These are phyloP conservation scores for Cylas formicarius DNA, from an alignment of 1,140 invertebrate genomes.

Conservation along the genomic window DNA sequence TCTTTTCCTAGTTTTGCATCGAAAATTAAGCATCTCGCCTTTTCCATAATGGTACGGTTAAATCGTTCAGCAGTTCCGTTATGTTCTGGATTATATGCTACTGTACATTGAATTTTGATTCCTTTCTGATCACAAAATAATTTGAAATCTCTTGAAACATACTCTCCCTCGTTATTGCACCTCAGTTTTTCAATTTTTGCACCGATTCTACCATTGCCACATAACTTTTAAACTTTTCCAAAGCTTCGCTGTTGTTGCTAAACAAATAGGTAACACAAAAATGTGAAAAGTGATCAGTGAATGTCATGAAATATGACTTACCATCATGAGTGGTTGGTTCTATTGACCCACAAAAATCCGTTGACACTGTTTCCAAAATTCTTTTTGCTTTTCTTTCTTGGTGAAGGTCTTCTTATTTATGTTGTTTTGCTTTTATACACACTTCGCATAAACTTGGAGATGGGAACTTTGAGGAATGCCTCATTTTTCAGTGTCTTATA, in stretches of 20 bases:
- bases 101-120: constrained; percentile 22
- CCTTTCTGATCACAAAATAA: constrained; percentile 28
- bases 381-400: constrained; percentile 13
- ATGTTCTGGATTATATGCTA: constrained; percentile 38
- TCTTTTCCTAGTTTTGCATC: constrained; percentile 33
- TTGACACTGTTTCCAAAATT: constrained; percentile 35
- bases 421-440: constrained; percentile 22
- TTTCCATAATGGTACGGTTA: constrained; percentile 41
- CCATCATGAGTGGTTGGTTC: constrained; percentile 30
- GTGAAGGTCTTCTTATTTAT: constrained; percentile 18
- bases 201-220: constrained; percentile 26
- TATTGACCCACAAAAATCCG: constrained; percentile 40
- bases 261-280: constrained; percentile 36
- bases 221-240: constrained; percentile 32
- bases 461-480: constrained; percentile 10
- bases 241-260: constrained; percentile 33
- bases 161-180: constrained; percentile 34
- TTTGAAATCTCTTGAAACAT: constrained; percentile 25
- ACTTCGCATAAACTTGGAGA: constrained; percentile 16
- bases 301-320: constrained; percentile 39
- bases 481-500: constrained; percentile 19
- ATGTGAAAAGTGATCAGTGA: constrained; percentile 41
- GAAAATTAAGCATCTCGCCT: constrained; percentile 38
- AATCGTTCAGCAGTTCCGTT: constrained; percentile 43
- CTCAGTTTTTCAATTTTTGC: constrained; percentile 31